Evolutionary conservation across 2,797 vertebrate genomes (phyloP), one percentile per base, ranked within the genome.

Genomic region (Hyperoplus immaculatus): DNA sequence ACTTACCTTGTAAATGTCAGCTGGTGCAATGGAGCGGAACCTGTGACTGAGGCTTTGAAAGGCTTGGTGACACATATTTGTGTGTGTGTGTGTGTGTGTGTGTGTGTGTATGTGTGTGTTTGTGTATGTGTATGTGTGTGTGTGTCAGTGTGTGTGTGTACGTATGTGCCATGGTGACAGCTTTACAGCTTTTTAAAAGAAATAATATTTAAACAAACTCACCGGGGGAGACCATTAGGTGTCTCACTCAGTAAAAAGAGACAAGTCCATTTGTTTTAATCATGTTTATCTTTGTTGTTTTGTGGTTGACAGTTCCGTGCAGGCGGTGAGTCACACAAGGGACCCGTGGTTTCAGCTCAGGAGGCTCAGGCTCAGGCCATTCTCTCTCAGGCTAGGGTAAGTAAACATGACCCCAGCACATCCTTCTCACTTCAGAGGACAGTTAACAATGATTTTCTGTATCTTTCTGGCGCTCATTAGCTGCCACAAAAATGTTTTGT

Each of bases 291-390:
- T 77, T 58, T 63, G 29, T 29, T 68, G 29, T 67, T 58, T 76
- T 82, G 78, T 74, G 80, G 53, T 45, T 82, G 83, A 87, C 91
- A 99, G 98, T 99, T 99, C 90, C 97, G 97, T 50, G 98, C 97
- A 4, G 97, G 98, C 59, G 97, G 97, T 8, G 97, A 98, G 72
- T 88, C 97, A 50, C 96, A 97, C 75, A 99, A 99, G 86, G 98
- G 98, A 62, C 98, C 98, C 16, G 94, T 96, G 45, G 85, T 99
- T 71, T 95, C 97, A 5, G 97, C 98, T 2, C 98, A 99, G 89
- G 97, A 99, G 88, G 98, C 98, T 62, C 98, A 99, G 88, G 98
- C 98, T 54, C 98, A 99, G 92, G 98, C 98, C 2, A 99, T 99
- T 84, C 95, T 99, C 4, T 96, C 98, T 72, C 98, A 99, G 83